Evolutionary conservation across 2,797 vertebrate genomes (phyloP), one percentile per base, ranked within the genome.

Genomic region (Syndactyla subalaris): DNA sequence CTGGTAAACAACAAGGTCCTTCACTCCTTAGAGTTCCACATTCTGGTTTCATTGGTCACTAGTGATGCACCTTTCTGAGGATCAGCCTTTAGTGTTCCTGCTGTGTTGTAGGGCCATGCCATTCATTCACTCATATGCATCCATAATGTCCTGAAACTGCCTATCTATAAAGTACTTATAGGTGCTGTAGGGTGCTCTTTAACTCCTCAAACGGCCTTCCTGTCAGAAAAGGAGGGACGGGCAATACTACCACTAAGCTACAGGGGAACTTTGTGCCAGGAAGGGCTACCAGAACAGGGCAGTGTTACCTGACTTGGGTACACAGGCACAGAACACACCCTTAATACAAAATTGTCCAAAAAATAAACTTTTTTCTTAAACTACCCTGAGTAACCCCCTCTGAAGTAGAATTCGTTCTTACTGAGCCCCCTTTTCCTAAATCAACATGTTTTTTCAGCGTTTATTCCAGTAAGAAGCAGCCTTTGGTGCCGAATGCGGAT

Each of bases 401-500:
- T 82, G 52, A 46, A 77, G 39, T 6, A 62, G 26, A 65, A 11
- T 0, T 36, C 19, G 6, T 22, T 70, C 20, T 45, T 21, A 24
- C 0, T 22, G 34, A 81, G 10, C 18, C 24, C 18, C 9, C 73
- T 91, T 71, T 55, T 8, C 45, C 52, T 57, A 41, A 41, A 39
- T 4, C 34, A 7, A 1, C 4, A 1, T 5, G 19, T 0, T 23
- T 91, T 61, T 45, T 29, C 16, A 55, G 22, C 23, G 5, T 19
- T 78, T 46, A 6, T 19, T 8, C 14, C 45, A 1, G 48, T 0
- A 4, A 0, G 13, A 11, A 75, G 18, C 17, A 23, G 16, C 54
- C 16, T 8, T 10, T 3, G 0, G 7, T 4, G 30, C 8, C 0
- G 0, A 30, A 27, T 3, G 34, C 1, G 3, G 77, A 2, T 7